Evolutionary conservation across 2,113 vertebrate genomes (phyloP).

Genomic region (Monarcha castaneiventris): DNA sequence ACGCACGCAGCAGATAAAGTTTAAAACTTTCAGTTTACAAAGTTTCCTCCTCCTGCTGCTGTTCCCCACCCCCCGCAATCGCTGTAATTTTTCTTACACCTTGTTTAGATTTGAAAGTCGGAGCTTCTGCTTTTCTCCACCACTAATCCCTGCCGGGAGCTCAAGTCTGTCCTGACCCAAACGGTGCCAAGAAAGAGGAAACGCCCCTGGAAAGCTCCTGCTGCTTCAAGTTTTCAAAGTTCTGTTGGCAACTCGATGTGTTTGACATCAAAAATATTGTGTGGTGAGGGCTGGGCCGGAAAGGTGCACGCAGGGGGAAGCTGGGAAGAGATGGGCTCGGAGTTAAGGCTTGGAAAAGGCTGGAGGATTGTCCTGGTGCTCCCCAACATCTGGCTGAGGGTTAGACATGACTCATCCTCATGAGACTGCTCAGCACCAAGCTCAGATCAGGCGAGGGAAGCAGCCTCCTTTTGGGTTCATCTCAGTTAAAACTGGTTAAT

Average conservation of each 20-base stretch:
- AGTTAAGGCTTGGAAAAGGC: not conserved
- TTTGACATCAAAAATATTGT: not conserved
- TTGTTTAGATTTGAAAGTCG: not conserved
- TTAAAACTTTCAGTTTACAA: not conserved
- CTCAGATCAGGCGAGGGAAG: not conserved
- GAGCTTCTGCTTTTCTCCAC: constrained; percentile 48
- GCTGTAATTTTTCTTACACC: not conserved
- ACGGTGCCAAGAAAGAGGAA: not conserved
- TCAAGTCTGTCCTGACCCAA: not conserved
- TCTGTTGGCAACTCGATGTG: accelerated
- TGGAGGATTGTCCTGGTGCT: not conserved
- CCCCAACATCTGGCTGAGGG: not conserved
- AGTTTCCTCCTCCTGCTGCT: not conserved
- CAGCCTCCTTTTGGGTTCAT: not conserved
- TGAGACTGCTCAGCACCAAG: not conserved
- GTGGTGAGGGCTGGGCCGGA: not conserved
- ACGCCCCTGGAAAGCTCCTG: not conserved
- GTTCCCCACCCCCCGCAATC: accelerated
- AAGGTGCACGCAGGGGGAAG: not conserved
- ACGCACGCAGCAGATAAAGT: not conserved
- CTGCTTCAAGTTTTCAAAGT: not conserved
- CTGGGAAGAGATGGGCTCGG: not conserved
- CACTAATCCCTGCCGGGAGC: not conserved
- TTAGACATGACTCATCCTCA: not conserved
- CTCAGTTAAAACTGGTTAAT: not conserved